Evolutionary conservation across 2,797 vertebrate species (phyloP).

Genomic region (Apogon hyalosoma): DNA sequence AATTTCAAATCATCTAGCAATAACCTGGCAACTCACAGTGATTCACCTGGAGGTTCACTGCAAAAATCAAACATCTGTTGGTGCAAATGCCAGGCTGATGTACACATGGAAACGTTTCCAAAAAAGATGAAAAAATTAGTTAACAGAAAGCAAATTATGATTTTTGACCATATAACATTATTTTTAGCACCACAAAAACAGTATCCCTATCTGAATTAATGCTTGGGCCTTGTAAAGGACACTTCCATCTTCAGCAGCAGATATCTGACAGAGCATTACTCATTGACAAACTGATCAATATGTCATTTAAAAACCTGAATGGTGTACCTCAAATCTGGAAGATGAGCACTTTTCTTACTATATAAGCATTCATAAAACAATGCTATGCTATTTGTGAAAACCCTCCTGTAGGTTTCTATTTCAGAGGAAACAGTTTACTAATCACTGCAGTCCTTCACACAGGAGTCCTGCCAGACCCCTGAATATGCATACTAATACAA

Average conservation of each 20-base stretch:
- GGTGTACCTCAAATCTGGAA: not conserved
- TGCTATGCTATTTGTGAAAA: not conserved
- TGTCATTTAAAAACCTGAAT: slow-evolving; percentile 33
- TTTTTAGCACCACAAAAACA: not conserved
- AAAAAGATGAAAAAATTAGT: too few relatives aligned
- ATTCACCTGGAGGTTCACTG: too few relatives aligned
- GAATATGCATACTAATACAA: slow-evolving; percentile 16
- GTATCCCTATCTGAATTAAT: not conserved
- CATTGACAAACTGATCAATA: slow-evolving; percentile 32
- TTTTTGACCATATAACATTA: too few relatives aligned
- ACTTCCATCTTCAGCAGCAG: not conserved
- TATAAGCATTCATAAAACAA: not conserved
- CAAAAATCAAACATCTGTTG: not conserved
- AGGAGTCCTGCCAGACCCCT: slow-evolving; percentile 1
- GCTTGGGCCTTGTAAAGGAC: not conserved
- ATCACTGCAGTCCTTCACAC: slow-evolving; percentile 19
- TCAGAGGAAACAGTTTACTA: slow-evolving; percentile 18
- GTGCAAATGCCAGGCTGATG: not conserved
- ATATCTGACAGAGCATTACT: not conserved
- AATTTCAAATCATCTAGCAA: slow-evolving; percentile 2
- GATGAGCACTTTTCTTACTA: not conserved
- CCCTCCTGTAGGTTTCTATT: not conserved
- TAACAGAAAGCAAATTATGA: too few relatives aligned
- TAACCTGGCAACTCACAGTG: too few relatives aligned
- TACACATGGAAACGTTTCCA: not conserved